phyloP scores from a whole-genome alignment of 2,888 invertebrate species.

The Lampropteryx suffumata region DNA sequence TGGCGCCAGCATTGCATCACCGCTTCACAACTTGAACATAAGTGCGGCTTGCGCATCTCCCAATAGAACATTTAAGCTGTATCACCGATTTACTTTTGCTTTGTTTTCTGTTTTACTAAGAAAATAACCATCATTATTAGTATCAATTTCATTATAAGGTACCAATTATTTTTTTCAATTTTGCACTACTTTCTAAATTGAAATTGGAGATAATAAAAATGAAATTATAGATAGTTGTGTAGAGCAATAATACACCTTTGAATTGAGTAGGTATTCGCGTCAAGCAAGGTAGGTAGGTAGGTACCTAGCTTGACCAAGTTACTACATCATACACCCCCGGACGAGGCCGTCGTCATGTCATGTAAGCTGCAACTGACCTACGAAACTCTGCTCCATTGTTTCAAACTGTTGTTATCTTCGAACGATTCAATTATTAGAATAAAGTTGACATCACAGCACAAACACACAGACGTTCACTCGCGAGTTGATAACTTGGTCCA shows the following conservation, averaged over 20 bases:
- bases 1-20: slow-evolving; percentile 37
- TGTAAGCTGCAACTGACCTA: slow-evolving; percentile 57
- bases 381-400: slow-evolving; percentile 67
- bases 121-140: no score
- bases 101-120: no score
- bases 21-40: no score
- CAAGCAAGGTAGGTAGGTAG: background rate
- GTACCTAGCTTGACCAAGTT: slow-evolving; percentile 13
- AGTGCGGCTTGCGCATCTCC: no score
- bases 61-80: no score
- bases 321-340: background rate
- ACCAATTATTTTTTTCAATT: no score
- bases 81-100: no score
- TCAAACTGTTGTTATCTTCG: slow-evolving; percentile 33
- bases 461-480: slow-evolving; percentile 56
- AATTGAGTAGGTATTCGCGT: background rate
- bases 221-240: no score
- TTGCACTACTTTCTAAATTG: no score
- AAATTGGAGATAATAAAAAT: no score
- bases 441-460: slow-evolving; percentile 68
- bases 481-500: slow-evolving; percentile 53
- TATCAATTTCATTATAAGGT: no score
- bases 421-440: slow-evolving; percentile 46
- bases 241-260: slow-evolving; percentile 9
- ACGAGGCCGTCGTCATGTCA: no score